A percentile compares a stretch with the other conserved stretches of the same genome.
phyloP scores from a whole-genome alignment of 2,888 invertebrate species.

The Chesias legatella region DNA sequence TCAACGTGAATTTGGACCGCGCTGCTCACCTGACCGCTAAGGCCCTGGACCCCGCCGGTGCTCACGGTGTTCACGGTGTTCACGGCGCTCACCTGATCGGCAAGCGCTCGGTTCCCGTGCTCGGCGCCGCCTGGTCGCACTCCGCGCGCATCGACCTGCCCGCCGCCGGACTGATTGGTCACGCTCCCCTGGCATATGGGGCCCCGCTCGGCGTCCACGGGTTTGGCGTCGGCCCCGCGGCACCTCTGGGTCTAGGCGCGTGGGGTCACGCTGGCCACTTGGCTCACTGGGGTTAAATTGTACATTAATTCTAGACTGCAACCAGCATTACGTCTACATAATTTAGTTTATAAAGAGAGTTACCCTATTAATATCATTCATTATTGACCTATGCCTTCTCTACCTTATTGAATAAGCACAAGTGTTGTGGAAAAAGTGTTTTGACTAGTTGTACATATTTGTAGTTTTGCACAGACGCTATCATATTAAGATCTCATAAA shows the following conservation, averaged over 20 bases:
- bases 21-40: constrained; percentile 64
- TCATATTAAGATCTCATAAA: constrained; percentile 1
- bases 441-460: no score
- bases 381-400: constrained; percentile 19
- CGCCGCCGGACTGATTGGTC: constrained; percentile 39
- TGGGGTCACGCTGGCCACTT: constrained; percentile 32
- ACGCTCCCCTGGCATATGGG: constrained; percentile 38
- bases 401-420: constrained; percentile 18
- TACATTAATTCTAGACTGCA: constrained; percentile 34
- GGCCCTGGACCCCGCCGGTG: constrained; percentile 51
- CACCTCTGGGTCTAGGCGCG: constrained; percentile 42
- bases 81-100: constrained; percentile 45
- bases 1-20: constrained; percentile 71
- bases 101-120: constrained; percentile 60
- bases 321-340: constrained; percentile 38
- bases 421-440: neutral
- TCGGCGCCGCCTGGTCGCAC: constrained; percentile 48
- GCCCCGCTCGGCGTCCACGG: constrained; percentile 33
- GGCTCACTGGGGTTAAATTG: constrained; percentile 34
- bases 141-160: constrained; percentile 45
- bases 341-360: constrained; percentile 70
- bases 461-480: neutral
- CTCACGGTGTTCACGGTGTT: constrained; percentile 31
- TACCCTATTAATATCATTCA: constrained; percentile 42
- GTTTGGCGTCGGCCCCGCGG: constrained; percentile 27